Evolutionary conservation across 1,140 invertebrate genomes (phyloP).

Genomic region (Gryllus bimaculatus): DNA sequence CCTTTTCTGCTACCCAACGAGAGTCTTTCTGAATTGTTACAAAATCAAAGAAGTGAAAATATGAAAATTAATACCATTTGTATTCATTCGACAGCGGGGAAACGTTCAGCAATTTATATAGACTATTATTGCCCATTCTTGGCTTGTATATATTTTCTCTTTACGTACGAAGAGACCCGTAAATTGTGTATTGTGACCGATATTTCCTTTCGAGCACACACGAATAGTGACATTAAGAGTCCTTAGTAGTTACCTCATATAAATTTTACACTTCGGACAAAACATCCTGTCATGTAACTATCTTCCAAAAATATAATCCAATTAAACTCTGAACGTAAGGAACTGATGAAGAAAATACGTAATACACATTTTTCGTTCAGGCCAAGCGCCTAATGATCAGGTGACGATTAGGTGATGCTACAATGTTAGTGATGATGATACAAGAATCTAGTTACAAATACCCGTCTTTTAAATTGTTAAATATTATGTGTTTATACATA

Average conservation of each 20-base stretch:
- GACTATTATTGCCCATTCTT: neutral
- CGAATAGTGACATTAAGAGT: neutral
- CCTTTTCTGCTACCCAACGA: too few relatives aligned
- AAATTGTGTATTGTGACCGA: constrained; percentile 4
- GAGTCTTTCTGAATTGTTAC: too few relatives aligned
- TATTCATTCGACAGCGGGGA: neutral
- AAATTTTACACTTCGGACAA: constrained; percentile 5
- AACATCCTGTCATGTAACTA: constrained; percentile 4
- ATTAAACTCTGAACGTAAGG: neutral
- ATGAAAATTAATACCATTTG: too few relatives aligned
- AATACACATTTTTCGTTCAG: neutral
- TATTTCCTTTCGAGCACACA: constrained; percentile 2
- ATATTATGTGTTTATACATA: neutral
- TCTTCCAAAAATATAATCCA: constrained; percentile 5
- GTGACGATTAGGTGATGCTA: neutral
- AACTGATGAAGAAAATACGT: neutral
- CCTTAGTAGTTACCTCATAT: neutral
- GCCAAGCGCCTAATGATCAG: neutral
- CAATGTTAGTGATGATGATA: neutral
- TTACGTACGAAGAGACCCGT: neutral
- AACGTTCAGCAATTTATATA: neutral
- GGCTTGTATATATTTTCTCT: constrained; percentile 5
- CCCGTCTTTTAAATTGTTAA: constrained; percentile 5
- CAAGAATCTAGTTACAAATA: neutral
- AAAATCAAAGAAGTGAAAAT: too few relatives aligned